A percentile compares a stretch with the other conserved stretches of the same genome.
Evolutionary conservation across 2,113 vertebrate species (phyloP).

Genomic region (Thamnaconus septentrionalis): DNA sequence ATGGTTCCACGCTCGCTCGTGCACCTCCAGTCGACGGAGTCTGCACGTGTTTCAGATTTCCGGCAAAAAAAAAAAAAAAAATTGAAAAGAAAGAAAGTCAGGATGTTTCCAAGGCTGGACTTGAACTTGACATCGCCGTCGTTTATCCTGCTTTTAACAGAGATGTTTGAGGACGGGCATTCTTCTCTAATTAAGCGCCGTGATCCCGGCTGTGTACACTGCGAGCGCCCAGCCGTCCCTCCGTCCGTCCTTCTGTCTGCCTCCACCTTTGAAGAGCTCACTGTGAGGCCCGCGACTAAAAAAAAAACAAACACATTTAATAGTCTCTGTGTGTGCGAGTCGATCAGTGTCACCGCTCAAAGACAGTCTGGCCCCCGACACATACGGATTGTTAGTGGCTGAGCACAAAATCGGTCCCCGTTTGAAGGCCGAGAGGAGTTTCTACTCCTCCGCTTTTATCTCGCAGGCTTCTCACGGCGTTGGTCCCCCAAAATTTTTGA

Average conservation of each 20-base stretch:
- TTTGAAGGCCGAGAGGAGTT: too few relatives aligned
- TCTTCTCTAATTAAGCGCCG: slow-evolving; percentile 55
- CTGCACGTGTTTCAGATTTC: slow-evolving; percentile 30
- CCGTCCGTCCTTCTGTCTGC: too few relatives aligned
- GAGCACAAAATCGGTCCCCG: too few relatives aligned
- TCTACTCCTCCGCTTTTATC: too few relatives aligned
- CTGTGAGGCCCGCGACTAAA: neutral
- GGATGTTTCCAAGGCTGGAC: slow-evolving; percentile 11
- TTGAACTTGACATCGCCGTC: slow-evolving; percentile 11
- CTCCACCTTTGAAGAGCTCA: too few relatives aligned
- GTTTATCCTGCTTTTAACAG: slow-evolving; percentile 29
- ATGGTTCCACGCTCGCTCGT: neutral
- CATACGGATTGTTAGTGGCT: slow-evolving; percentile 13
- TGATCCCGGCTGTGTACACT: slow-evolving; percentile 54
- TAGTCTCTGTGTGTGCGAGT: slow-evolving; percentile 24
- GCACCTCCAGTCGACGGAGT: slow-evolving; percentile 5
- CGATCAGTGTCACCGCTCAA: slow-evolving; percentile 21
- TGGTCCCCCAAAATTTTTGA: too few relatives aligned
- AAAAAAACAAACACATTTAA: slow-evolving; percentile 46
- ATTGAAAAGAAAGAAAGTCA: neutral
- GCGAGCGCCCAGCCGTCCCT: neutral
- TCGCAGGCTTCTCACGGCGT: too few relatives aligned
- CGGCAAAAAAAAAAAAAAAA: neutral
- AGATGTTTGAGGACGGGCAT: slow-evolving; percentile 55
- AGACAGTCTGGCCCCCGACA: slow-evolving; percentile 31